Percentiles rank a stretch among this genome's conserved stretches.
These are phyloP conservation scores for Smittia sp. DNA, from an alignment of 2,888 invertebrate genomes.

Conservation along the genomic window DNA sequence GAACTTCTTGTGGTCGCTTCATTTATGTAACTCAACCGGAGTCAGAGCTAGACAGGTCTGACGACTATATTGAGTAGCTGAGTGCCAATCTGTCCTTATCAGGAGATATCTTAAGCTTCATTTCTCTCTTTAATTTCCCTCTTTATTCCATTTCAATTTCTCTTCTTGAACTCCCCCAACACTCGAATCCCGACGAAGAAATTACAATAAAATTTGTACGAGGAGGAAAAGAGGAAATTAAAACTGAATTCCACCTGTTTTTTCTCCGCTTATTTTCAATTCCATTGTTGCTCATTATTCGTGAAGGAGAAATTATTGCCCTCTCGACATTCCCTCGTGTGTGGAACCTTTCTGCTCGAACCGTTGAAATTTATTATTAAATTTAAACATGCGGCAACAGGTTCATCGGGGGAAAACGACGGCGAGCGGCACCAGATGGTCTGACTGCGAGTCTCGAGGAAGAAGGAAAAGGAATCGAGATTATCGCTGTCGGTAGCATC, in stretches of 20 bases:
- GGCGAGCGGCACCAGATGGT: conserved; percentile 34
- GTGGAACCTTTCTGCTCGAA: not conserved
- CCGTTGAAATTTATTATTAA: conserved; percentile 29
- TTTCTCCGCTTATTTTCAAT: not conserved
- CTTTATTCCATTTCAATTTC: no score
- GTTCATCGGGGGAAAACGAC: conserved; percentile 22
- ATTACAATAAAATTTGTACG: conserved; percentile 12
- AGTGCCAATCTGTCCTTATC: no score
- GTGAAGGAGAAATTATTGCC: not conserved
- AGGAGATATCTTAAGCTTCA: no score
- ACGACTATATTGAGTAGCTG: no score
- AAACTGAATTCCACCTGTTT: conserved; percentile 35
- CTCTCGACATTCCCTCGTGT: conserved; percentile 6
- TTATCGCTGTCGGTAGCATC: not conserved
- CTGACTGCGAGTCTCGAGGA: not conserved
- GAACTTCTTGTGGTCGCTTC: no score
- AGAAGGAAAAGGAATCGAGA: not conserved
- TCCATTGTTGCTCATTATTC: conserved; percentile 1
- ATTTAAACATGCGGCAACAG: conserved; percentile 33
- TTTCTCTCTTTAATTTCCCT: no score
- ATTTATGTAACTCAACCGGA: no score
- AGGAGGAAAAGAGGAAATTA: conserved; percentile 23
- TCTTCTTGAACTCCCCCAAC: not conserved
- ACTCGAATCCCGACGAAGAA: not conserved
- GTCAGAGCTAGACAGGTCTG: no score